These are phyloP conservation scores for Dolichopus griseipennis DNA, from an alignment of 2,888 invertebrate genomes.

Conservation along the genomic window DNA sequence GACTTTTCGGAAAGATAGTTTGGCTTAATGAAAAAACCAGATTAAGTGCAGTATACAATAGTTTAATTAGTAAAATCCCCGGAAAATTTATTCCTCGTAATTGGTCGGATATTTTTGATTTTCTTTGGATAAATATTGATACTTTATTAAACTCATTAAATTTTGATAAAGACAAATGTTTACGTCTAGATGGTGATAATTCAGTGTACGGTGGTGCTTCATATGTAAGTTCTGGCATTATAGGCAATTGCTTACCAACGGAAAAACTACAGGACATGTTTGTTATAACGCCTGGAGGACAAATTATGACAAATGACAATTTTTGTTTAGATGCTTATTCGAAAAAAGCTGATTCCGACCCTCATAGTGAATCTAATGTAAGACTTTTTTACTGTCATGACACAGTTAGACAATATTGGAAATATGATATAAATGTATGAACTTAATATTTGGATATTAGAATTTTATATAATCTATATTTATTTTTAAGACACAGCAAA, in stretches of 20 bases:
- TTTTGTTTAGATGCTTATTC: slow-evolving; percentile 67
- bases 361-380: slow-evolving; percentile 31
- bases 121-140: slow-evolving; percentile 31
- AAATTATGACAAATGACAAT: slow-evolving; percentile 79
- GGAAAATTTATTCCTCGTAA: slow-evolving; percentile 30
- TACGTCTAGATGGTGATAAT: slow-evolving; percentile 29
- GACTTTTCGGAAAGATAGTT: slow-evolving; percentile 81
- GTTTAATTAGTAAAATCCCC: slow-evolving; percentile 33
- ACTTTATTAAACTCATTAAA: slow-evolving; percentile 31
- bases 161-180: slow-evolving; percentile 35
- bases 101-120: slow-evolving; percentile 32
- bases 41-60: slow-evolving; percentile 32
- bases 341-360: slow-evolving; percentile 21
- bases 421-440: slow-evolving; percentile 38
- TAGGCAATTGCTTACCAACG: slow-evolving; percentile 36
- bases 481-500: slow-evolving; percentile 37
- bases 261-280: slow-evolving; percentile 53
- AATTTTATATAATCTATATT: slow-evolving; percentile 9
- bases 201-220: slow-evolving; percentile 25
- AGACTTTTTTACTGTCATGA: slow-evolving; percentile 34
- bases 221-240: slow-evolving; percentile 30
- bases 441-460: neutral
- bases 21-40: slow-evolving; percentile 36
- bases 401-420: slow-evolving; percentile 36
- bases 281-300: slow-evolving; percentile 56